phyloP scores from a whole-genome alignment of 2,797 vertebrate genomes.

The Tenualosa ilisha region DNA sequence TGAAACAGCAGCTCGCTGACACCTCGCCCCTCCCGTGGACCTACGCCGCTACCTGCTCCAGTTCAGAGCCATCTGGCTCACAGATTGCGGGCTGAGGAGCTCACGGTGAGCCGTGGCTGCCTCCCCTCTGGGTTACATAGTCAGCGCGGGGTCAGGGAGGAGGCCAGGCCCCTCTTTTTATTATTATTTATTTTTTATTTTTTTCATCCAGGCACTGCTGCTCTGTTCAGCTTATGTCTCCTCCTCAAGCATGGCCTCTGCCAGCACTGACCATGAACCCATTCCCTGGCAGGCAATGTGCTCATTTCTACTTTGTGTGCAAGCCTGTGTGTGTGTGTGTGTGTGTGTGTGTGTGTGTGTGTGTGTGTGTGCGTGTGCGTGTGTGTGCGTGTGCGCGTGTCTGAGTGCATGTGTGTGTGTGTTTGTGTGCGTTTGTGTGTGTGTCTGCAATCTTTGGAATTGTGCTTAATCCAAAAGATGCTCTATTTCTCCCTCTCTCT shows the following conservation, averaged over 20 bases:
- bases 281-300: background rate
- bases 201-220: background rate
- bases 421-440: background rate
- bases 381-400: background rate
- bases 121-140: slow-evolving; percentile 18
- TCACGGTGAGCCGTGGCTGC: slow-evolving; percentile 69
- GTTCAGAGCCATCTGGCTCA: slow-evolving; percentile 91
- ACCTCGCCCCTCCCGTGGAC: slow-evolving; percentile 67
- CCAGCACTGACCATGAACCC: slow-evolving; percentile 7
- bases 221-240: background rate
- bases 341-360: slow-evolving; percentile 5
- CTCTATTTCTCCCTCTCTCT: background rate
- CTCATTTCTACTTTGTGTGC: background rate
- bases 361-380: background rate
- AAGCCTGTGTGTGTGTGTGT: background rate
- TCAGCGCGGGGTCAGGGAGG: background rate
- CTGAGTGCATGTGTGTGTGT: background rate
- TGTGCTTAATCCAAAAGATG: background rate
- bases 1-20: slow-evolving; percentile 68
- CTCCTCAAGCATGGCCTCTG: slow-evolving; percentile 5
- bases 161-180: slow-evolving; percentile 10
- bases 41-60: slow-evolving; percentile 80
- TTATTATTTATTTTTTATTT: background rate
- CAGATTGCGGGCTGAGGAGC: slow-evolving; percentile 76
- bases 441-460: background rate